These are phyloP conservation scores for Diadema setosum DNA, from an alignment of 35 echinoderm and acorn worm species.

Conservation along the genomic window DNA sequence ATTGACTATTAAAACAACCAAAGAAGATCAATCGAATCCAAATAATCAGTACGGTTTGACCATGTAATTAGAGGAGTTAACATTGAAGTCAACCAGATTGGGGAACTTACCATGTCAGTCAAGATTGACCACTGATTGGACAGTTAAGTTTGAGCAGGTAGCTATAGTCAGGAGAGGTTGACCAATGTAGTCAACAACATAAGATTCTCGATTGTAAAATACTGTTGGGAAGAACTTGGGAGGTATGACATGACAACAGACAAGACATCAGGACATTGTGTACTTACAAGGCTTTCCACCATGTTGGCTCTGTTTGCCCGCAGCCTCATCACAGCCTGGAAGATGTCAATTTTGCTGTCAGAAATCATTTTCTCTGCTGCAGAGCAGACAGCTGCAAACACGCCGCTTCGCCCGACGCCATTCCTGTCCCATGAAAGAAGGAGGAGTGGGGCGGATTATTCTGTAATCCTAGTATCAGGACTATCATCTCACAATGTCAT, in stretches of 20 bases:
- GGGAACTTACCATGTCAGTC: neutral
- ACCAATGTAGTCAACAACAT: neutral
- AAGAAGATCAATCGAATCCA: neutral
- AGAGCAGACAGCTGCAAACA: slow-evolving; percentile 40
- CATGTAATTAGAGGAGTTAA: neutral
- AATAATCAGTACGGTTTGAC: neutral
- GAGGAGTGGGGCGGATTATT: neutral
- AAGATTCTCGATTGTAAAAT: neutral
- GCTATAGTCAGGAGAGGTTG: neutral
- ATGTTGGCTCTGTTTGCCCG: slow-evolving; percentile 52
- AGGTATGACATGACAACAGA: neutral
- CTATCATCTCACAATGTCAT: neutral
- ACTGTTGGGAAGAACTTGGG: neutral
- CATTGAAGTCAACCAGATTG: neutral
- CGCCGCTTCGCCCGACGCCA: slow-evolving; percentile 72
- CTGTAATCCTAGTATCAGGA: neutral
- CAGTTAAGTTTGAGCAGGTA: no score
- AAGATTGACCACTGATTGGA: slow-evolving; percentile 53
- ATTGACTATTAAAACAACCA: neutral
- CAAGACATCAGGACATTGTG: neutral
- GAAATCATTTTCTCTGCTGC: slow-evolving; percentile 35
- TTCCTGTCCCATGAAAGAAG: slow-evolving; percentile 28
- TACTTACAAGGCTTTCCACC: slow-evolving; percentile 61
- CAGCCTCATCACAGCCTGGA: slow-evolving; percentile 65
- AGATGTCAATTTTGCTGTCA: slow-evolving; percentile 54